Percentiles rank a stretch among this genome's conserved stretches.
These are phyloP conservation scores for Brachypterus glaber DNA, from an alignment of 2,888 invertebrate species.

Conservation along the genomic window DNA sequence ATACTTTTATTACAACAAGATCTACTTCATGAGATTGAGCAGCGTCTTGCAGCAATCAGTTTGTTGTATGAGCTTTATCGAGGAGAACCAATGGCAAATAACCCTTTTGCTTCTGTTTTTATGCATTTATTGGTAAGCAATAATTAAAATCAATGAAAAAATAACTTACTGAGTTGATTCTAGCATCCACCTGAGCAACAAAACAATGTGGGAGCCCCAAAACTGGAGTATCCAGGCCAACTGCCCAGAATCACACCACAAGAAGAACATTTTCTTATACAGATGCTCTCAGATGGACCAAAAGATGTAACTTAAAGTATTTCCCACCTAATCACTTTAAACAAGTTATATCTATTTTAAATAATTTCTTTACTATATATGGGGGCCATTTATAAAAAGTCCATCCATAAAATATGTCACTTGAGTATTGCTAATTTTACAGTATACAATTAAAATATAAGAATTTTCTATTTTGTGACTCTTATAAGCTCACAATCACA, in stretches of 20 bases:
- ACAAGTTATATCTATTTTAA: too few relatives aligned
- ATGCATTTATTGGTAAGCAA: constrained; percentile 53
- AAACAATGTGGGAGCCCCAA: constrained; percentile 38
- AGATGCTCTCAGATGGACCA: constrained; percentile 54
- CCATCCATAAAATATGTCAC: too few relatives aligned
- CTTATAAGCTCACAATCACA: too few relatives aligned
- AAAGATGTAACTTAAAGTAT: constrained; percentile 52
- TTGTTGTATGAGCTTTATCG: constrained; percentile 62
- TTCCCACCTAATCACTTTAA: too few relatives aligned
- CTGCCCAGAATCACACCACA: constrained; percentile 48
- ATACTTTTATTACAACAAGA: constrained; percentile 58
- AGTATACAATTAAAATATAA: too few relatives aligned
- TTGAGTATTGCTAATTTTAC: too few relatives aligned
- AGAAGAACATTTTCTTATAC: constrained; percentile 65
- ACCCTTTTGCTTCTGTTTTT: constrained; percentile 64
- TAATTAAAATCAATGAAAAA: constrained; percentile 14
- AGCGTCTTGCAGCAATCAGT: constrained; percentile 58
- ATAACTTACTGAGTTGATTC: constrained; percentile 8
- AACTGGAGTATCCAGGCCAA: constrained; percentile 45
- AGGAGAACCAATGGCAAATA: constrained; percentile 54
- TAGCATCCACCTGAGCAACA: constrained; percentile 42
- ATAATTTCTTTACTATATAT: too few relatives aligned
- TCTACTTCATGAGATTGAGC: constrained; percentile 55
- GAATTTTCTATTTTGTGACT: too few relatives aligned
- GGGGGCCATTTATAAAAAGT: too few relatives aligned